phyloP scores from a whole-genome alignment of 23 tunicate genomes.

The Halocynthia roretzi region DNA sequence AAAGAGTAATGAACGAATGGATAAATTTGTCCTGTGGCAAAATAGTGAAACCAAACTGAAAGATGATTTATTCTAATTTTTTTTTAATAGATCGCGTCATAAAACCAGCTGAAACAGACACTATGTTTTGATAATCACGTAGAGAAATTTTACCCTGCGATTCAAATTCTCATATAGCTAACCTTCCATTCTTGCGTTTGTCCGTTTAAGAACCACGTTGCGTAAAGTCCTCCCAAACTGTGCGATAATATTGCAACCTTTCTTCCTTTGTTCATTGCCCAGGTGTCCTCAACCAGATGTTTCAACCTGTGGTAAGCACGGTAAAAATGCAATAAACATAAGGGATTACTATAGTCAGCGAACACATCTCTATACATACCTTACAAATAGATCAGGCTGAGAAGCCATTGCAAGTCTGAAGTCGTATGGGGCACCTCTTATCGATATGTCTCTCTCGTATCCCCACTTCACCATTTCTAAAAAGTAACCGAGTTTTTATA shows the following conservation, averaged over 20 bases:
- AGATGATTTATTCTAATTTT: too few relatives aligned
- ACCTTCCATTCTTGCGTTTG: constrained; percentile 78
- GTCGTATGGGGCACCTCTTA: constrained; percentile 75
- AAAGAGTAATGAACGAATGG: constrained; percentile 31
- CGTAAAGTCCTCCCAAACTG: constrained; percentile 56
- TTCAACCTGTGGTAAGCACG: constrained; percentile 26
- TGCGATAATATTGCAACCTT: constrained; percentile 55
- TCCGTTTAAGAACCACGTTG: constrained; percentile 62
- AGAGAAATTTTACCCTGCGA: too few relatives aligned
- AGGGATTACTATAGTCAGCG: neutral
- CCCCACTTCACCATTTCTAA: constrained; percentile 38
- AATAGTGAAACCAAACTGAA: neutral
- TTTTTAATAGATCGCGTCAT: too few relatives aligned
- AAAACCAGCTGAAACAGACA: too few relatives aligned
- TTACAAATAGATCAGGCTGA: constrained; percentile 27
- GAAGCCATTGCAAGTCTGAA: constrained; percentile 65
- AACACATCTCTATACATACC: neutral
- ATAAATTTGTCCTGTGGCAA: constrained; percentile 37
- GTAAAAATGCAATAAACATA: neutral
- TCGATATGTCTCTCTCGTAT: constrained; percentile 39
- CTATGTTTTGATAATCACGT: neutral
- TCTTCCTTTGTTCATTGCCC: constrained; percentile 19
- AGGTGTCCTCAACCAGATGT: constrained; percentile 47
- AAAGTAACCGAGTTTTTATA: neutral
- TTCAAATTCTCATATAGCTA: too few relatives aligned